These are phyloP conservation scores for Eristalinus aeneus DNA, from an alignment of 2,888 invertebrate genomes.

Conservation along the genomic window DNA sequence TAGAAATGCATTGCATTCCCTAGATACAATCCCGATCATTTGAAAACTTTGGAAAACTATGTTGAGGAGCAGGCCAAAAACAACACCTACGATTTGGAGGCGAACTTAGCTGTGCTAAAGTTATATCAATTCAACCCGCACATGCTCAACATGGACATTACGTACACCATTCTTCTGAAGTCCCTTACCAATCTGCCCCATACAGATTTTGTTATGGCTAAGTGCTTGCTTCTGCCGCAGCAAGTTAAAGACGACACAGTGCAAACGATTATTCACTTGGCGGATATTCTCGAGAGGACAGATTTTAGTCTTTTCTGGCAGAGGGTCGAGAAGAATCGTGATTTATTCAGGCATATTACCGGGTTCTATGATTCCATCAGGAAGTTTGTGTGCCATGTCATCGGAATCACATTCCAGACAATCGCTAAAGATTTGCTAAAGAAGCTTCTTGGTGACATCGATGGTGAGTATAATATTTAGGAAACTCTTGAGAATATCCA, in stretches of 20 bases:
- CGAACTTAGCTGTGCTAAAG: constrained; percentile 97
- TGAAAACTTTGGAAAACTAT: constrained; percentile 93
- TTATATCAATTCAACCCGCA: constrained; percentile 97
- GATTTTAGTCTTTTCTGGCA: constrained; percentile 96
- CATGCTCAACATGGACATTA: constrained; percentile 90
- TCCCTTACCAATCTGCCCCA: constrained; percentile 98
- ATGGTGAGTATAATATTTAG: constrained; percentile 83
- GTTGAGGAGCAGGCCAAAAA: constrained; percentile 96
- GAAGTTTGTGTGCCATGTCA: constrained; percentile 98
- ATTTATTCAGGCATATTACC: constrained; percentile 88
- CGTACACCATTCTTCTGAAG: constrained; percentile 95
- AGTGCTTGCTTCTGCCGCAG: constrained; percentile 93
- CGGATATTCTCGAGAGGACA: constrained; percentile 95
- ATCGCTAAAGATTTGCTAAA: constrained; percentile 91
- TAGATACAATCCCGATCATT: constrained; percentile 98
- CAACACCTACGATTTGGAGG: constrained; percentile 97
- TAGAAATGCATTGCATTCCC: constrained; percentile 72
- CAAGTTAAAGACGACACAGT: constrained; percentile 93
- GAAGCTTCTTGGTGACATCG: constrained; percentile 93
- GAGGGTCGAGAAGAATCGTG: constrained; percentile 87
- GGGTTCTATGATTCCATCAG: constrained; percentile 97
- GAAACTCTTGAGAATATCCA: background rate
- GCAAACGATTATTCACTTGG: constrained; percentile 92
- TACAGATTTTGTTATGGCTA: constrained; percentile 98
- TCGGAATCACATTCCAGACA: constrained; percentile 97